Base-by-base conservation (phyloP, 2,888 invertebrate species). In the Oscheius onirici region DNA sequence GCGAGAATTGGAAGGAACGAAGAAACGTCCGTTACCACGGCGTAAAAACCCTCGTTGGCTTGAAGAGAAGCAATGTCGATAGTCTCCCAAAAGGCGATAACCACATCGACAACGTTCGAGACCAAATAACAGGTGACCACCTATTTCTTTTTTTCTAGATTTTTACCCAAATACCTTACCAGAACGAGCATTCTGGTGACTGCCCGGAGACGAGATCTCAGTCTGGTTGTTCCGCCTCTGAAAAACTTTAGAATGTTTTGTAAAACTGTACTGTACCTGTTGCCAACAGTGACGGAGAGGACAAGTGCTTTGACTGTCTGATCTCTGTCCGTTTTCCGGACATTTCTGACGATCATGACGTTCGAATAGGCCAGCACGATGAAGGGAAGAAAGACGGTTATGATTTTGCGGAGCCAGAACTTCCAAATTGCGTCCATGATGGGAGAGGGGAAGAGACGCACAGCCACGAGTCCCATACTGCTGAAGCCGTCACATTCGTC, bases 301-400 rank as follows among this genome's bases (percentile, higher is more conserved):
- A 85, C 82, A 15, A 85, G 74, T 6, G 83, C 81, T 66, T 85
- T 85, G 51, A 85, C 80, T 3, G 82, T 82, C 46, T 81, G 80
- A 60, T 85, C 84, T 13, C 79, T 58, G 58, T 85, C 83, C 10
- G 83, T 79, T 54, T 71, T 71, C 20, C 83, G 61, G 49, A 85
- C 79, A 63, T 82, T 85, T 77, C 78, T 74, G 28, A 85, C 85
- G 57, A 85, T 85, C 24, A 74, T 73, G 8, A 78, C 73, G 58
- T 85, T 85, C 78, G 83, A 85, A 70, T 82, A 85, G 22, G 85
- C 85, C 22, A 85, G 75, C 8, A 85, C 82, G 52, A 80, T 78
- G 69, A 85, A 85, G 0, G 85, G 85, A 24, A 85, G 61, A 52
- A 85, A 84, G 10, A 85, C 84, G 10, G 85, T 84, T 61, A 79